These are phyloP conservation scores for Macaria liturata DNA, from an alignment of 2,888 invertebrate species.

Conservation along the genomic window DNA sequence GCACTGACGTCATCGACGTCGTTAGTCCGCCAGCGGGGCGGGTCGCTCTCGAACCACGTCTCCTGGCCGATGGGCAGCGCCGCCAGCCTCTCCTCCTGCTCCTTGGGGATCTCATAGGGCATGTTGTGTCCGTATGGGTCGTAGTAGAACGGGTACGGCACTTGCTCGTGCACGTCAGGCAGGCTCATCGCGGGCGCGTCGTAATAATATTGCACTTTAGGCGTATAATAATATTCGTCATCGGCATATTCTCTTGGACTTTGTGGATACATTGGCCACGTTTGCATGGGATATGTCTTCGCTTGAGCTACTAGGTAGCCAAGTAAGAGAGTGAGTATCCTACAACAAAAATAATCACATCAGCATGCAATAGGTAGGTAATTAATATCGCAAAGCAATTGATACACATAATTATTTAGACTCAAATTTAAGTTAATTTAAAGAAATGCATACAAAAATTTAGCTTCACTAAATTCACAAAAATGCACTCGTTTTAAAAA, in stretches of 20 bases:
- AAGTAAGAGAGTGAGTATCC: conserved; percentile 67
- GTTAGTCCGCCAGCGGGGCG: conserved; percentile 69
- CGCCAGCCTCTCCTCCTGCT: conserved; percentile 84
- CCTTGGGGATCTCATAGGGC: conserved; percentile 83
- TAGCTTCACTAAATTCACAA: not conserved
- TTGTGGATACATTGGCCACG: conserved; percentile 79
- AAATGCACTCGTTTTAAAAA: not conserved
- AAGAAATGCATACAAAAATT: too few species aligned
- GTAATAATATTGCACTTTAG: conserved; percentile 78
- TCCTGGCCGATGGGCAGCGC: conserved; percentile 86
- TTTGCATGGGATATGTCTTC: conserved; percentile 70
- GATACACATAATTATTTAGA: too few species aligned
- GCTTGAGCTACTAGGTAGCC: conserved; percentile 76
- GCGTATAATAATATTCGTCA: conserved; percentile 82
- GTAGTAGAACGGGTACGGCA: conserved; percentile 72
- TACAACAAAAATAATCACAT: conserved; percentile 47
- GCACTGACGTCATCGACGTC: conserved; percentile 82
- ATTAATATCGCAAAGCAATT: too few species aligned
- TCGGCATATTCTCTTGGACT: conserved; percentile 76
- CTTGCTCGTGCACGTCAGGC: conserved; percentile 69
- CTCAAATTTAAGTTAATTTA: too few species aligned
- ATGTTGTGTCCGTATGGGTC: conserved; percentile 76
- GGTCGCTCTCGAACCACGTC: conserved; percentile 85
- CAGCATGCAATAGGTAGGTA: too few species aligned
- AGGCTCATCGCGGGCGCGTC: conserved; percentile 63